phyloP scores from a whole-genome alignment of 1,140 invertebrate genomes.

The Laupala kohalensis region DNA sequence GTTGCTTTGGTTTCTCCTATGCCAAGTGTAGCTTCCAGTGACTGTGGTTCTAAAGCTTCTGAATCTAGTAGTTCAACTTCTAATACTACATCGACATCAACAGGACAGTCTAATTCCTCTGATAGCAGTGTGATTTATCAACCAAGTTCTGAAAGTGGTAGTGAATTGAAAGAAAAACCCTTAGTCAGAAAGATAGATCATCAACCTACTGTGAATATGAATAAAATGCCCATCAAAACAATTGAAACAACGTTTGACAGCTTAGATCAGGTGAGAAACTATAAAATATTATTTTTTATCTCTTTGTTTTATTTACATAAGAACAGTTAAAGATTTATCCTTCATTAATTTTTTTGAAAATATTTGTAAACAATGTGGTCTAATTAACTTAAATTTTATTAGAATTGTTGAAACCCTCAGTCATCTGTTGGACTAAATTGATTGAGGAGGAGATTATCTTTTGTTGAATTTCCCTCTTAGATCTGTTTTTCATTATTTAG shows the following conservation, averaged over 20 bases:
- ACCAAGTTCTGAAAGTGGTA: constrained; percentile 45
- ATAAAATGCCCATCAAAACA: constrained; percentile 36
- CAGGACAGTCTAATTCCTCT: constrained; percentile 47
- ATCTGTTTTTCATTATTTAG: no score
- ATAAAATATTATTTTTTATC: not conserved
- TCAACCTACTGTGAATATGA: constrained; percentile 6
- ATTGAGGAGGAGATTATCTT: no score
- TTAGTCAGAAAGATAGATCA: constrained; percentile 4
- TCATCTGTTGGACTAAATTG: no score
- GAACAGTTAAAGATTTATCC: not conserved
- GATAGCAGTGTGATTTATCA: constrained; percentile 55
- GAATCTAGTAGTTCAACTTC: constrained; percentile 37
- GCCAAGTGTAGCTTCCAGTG: constrained; percentile 26
- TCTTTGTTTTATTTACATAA: not conserved
- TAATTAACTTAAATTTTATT: no score
- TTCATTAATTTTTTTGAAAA: no score
- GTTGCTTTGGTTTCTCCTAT: constrained; percentile 65
- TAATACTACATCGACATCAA: constrained; percentile 39
- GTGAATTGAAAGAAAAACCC: not conserved
- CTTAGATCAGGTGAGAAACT: constrained; percentile 27
- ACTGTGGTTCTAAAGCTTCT: constrained; percentile 20
- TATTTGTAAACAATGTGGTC: no score
- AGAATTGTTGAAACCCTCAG: no score
- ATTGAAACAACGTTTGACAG: constrained; percentile 29
- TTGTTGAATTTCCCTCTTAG: no score